Base-by-base conservation (phyloP, 2,113 vertebrate species). In the Aptenodytes patagonicus region DNA sequence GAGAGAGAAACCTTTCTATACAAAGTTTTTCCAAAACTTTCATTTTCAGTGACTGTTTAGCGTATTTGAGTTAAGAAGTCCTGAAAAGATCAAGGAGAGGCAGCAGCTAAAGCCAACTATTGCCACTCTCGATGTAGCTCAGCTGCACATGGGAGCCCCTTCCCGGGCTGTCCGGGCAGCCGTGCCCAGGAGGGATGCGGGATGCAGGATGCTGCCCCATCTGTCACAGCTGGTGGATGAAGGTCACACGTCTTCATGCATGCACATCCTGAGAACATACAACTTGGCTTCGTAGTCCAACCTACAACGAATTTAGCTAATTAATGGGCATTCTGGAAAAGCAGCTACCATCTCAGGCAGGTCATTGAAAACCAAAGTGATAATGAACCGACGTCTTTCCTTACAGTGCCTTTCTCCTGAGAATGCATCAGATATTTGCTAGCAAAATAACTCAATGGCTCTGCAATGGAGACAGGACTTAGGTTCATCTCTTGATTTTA, bases 171-270 rank as follows among this genome's bases (percentile, higher is more conserved):
- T 20, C 38, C 1, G 6, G 22, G 31, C 0, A 4, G 52, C 29
- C 2, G 38, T 32, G n/a, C 57, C 26, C 19, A 3, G 28, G 28
- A 4, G 17, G 38, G 57, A 13, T 13, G 3, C 2, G 11, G 36
- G 61, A 26, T 20, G 3, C 3, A 8, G 38, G 62, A 31, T 58
- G 49, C 62, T 36, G 78, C 19, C 62, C 17, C 2, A 2, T 26
- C 52, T 58, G 65, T 40, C 80, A 52, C 54, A 28, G 28, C 22
- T 1, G 2, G 28, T 3, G 1, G 34, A 10, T 38, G 64, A 24
- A 32, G 34, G 65, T 40, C 2, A 0, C 13, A 4, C 6, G 1
- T 17, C 28, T 38, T 22, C 2, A 2, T 13, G 32, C 11, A 3
- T 4, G 20, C 22, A 5, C 10, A 2, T 34, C 22, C 46, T 29